Evolutionary conservation across 2,113 vertebrate species (phyloP).

Genomic region (Oryctolagus cuniculus): DNA sequence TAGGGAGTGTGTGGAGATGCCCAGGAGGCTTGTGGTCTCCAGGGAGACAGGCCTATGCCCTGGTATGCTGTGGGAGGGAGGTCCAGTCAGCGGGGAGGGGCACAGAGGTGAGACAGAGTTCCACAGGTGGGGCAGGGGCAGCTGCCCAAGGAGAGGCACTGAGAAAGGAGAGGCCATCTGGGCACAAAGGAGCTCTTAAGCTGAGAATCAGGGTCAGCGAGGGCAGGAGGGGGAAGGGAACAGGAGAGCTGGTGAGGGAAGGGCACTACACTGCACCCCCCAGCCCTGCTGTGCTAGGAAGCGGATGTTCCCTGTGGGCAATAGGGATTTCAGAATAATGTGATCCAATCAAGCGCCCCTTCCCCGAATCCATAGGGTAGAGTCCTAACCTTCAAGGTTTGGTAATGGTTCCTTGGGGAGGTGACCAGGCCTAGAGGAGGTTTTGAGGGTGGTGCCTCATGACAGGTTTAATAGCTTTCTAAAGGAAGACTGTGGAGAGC

Average conservation of each 20-base stretch:
- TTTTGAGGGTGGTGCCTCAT: too few relatives aligned
- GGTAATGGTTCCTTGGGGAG: background rate
- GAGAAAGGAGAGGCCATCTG: background rate
- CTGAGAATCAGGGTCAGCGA: background rate
- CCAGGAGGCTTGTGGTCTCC: background rate
- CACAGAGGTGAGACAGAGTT: background rate
- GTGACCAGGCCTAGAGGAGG: background rate
- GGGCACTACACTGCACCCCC: background rate
- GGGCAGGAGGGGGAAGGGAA: background rate
- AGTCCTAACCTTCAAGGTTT: background rate
- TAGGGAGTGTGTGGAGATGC: background rate
- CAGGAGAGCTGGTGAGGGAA: background rate
- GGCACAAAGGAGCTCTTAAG: background rate
- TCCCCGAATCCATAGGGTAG: background rate
- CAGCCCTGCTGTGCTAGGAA: background rate
- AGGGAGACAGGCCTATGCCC: background rate
- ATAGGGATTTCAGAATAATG: background rate
- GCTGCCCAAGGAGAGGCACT: background rate
- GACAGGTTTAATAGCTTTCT: background rate
- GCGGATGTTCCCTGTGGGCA: background rate
- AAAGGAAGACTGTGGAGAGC: background rate
- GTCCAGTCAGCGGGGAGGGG: background rate
- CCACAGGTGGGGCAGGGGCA: background rate
- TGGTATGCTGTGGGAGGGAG: background rate
- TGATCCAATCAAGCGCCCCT: background rate